These are phyloP conservation scores for Pseudolaguvia tuberculata DNA, from an alignment of 2,113 vertebrate species.

Conservation along the genomic window DNA sequence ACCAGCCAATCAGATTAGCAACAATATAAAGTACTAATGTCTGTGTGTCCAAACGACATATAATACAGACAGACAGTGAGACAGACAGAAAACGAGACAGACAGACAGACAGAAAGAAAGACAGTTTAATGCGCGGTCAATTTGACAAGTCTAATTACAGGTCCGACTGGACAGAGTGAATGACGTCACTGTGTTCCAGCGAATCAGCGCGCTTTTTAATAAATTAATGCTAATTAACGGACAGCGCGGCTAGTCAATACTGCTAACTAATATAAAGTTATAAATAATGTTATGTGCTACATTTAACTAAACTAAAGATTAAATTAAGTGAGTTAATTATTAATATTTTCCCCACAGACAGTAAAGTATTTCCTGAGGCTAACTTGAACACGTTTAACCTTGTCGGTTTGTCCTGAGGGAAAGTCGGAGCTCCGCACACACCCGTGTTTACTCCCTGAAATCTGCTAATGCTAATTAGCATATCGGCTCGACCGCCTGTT, in stretches of 20 bases:
- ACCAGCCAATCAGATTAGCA: no score
- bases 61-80: no score
- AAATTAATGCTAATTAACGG: neutral
- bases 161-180: neutral
- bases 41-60: no score
- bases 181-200: neutral
- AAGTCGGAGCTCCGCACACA: constrained; percentile 5
- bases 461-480: constrained; percentile 14
- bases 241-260: constrained; percentile 10
- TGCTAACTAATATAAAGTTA: neutral
- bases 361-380: neutral
- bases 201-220: neutral
- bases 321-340: neutral
- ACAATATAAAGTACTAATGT: no score
- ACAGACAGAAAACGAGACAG: no score
- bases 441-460: constrained; percentile 38
- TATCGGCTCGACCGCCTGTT: neutral
- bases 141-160: neutral
- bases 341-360: neutral
- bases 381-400: neutral
- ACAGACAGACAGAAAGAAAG: no score
- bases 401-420: neutral
- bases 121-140: no score
- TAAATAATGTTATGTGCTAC: neutral
- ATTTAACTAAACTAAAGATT: neutral